Percentiles rank a stretch among this genome's conserved stretches.
phyloP scores from a whole-genome alignment of 1,140 invertebrate genomes.

The Drosophila arawakana region DNA sequence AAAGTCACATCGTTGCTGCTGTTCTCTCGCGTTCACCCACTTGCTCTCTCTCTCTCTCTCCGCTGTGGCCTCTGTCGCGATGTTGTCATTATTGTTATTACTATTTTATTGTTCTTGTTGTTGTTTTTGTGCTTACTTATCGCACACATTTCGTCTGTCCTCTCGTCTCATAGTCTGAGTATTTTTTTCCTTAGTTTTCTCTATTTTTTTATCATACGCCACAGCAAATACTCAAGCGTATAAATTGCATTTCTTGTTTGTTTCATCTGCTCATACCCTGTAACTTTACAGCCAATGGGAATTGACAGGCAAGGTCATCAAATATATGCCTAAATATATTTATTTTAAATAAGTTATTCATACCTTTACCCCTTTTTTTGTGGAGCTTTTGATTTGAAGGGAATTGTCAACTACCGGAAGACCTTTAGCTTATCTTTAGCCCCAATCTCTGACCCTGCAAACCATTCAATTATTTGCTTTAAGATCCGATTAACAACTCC shows the following conservation, averaged over 20 bases:
- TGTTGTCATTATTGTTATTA: constrained; percentile 70
- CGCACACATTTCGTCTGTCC: constrained; percentile 52
- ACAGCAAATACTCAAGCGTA: constrained; percentile 46
- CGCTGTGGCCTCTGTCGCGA: constrained; percentile 28
- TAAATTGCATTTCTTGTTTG: constrained; percentile 60
- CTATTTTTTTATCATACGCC: constrained; percentile 44
- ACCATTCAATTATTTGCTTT: too few relatives aligned
- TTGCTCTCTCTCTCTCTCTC: constrained; percentile 9
- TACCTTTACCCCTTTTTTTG: too few relatives aligned
- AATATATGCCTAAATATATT: too few relatives aligned
- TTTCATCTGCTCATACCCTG: constrained; percentile 23
- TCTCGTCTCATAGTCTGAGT: constrained; percentile 29
- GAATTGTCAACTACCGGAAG: too few relatives aligned
- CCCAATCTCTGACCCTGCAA: too few relatives aligned
- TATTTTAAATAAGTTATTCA: too few relatives aligned
- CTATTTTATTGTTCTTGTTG: constrained; percentile 49
- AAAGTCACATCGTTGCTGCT: constrained; percentile 47
- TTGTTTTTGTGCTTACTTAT: constrained; percentile 57
- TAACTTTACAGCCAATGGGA: neutral
- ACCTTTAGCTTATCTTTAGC: too few relatives aligned
- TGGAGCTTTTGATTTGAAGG: too few relatives aligned
- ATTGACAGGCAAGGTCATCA: too few relatives aligned
- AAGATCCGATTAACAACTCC: too few relatives aligned
- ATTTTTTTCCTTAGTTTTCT: constrained; percentile 20
- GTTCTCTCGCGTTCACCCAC: neutral